Base-by-base conservation (phyloP, 2,888 invertebrate species). In the Tridacna gigas region DNA sequence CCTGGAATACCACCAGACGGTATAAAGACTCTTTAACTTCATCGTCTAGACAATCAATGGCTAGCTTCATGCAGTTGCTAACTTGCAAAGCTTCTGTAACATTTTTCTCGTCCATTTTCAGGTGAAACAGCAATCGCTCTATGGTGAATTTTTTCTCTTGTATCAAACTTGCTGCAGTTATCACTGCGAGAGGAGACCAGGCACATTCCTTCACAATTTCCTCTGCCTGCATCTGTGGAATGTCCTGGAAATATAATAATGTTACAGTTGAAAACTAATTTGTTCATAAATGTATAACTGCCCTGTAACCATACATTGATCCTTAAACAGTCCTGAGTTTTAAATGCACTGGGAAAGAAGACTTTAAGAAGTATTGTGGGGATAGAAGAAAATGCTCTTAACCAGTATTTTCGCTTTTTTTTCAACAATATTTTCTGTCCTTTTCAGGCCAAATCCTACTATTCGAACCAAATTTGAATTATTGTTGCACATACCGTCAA, bases 161-260 rank as follows among this genome's bases (percentile, higher is more conserved):
- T 26, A 88, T 15, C 26, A 82, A n/a, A 13, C 61, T 48, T 2
- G 88, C 77, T 47, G 82, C 82, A 28, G 84, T 73, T 25, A 69
- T 82, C 2, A 88, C 69, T 26, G 86, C 88, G 20, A 86, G 71
- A 45, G 88, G 88, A 0, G 86, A 88, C 48, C 79, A 82, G 13
- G 79, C 83, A 37, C 87, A 85, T 28, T 76, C 81, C 7, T 61
- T 74, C 25, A 85, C 82, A 18, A 88, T 88, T 28, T 74, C 81
- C 48, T 60, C 56, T 22, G 79, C 78, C 15, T 60, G 51, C 5
- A 76, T 48, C 9, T 75, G 79, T 3, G 79, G 77, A 25, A 81
- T 66, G 0, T 69, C 74, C 66, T 82, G 22, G 22, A 28, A 47
- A 13, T 26, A 67, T 25, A 65, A 20, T 5, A 18, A 56, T 56